These are phyloP conservation scores for Drosophila acutilabella DNA, from an alignment of 2,888 invertebrate species.

Conservation along the genomic window DNA sequence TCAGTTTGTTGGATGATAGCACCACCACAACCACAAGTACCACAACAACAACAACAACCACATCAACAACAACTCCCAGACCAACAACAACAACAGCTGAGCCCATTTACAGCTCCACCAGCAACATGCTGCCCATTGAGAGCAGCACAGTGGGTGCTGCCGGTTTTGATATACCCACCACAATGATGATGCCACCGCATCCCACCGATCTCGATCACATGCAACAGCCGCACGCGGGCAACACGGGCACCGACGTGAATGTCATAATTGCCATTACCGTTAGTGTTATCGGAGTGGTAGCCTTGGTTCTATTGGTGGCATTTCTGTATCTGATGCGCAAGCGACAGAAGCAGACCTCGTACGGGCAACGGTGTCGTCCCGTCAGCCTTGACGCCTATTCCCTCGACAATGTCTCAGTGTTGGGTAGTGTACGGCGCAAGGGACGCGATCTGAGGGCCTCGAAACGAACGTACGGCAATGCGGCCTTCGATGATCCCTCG, in stretches of 20 bases:
- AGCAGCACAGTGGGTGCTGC: slow-evolving; percentile 35
- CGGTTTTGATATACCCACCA: slow-evolving; percentile 14
- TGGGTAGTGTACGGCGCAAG: slow-evolving; percentile 91
- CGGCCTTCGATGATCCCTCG: slow-evolving; percentile 94
- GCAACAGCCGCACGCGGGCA: slow-evolving; percentile 67
- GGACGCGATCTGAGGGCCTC: slow-evolving; percentile 89
- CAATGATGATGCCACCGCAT: slow-evolving; percentile 39
- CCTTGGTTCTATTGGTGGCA: slow-evolving; percentile 91
- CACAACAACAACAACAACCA: slow-evolving; percentile 54
- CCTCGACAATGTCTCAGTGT: slow-evolving; percentile 94
- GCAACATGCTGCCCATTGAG: slow-evolving; percentile 55
- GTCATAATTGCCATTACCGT: slow-evolving; percentile 93
- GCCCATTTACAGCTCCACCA: slow-evolving; percentile 45
- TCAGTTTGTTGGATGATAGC: slow-evolving; percentile 72
- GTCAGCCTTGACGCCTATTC: slow-evolving; percentile 95
- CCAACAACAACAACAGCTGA: slow-evolving; percentile 52
- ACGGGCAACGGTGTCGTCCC: slow-evolving; percentile 94
- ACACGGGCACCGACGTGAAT: slow-evolving; percentile 86
- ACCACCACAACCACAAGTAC: slow-evolving; percentile 61
- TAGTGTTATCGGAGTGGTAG: slow-evolving; percentile 92
- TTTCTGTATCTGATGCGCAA: slow-evolving; percentile 92
- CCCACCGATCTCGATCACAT: slow-evolving; percentile 65
- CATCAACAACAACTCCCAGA: slow-evolving; percentile 31
- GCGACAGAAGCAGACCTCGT: slow-evolving; percentile 92
- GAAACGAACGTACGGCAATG: slow-evolving; percentile 95